A percentile compares a stretch with the other conserved stretches of the same genome.
These are phyloP conservation scores for Xestia xanthographa DNA, from an alignment of 2,888 invertebrate genomes.

Conservation along the genomic window DNA sequence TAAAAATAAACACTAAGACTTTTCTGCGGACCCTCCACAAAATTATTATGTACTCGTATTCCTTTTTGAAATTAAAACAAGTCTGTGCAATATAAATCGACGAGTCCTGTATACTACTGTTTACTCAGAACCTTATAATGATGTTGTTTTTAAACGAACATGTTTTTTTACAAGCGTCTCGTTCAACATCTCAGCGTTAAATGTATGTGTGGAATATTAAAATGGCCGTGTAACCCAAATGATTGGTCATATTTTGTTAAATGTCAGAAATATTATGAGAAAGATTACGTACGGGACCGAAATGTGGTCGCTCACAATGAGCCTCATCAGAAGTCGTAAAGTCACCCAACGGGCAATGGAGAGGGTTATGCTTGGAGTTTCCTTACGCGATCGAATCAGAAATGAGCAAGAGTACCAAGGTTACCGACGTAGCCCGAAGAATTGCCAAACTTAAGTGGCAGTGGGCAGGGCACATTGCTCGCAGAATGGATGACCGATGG, in stretches of 20 bases:
- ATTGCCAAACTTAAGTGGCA: too few relatives aligned
- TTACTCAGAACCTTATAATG: slow-evolving; percentile 65
- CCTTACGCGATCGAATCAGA: too few relatives aligned
- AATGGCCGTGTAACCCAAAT: not conserved
- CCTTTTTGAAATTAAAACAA: slow-evolving; percentile 75
- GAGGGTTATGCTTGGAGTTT: too few relatives aligned
- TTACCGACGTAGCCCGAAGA: too few relatives aligned
- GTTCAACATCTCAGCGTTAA: slow-evolving; percentile 9
- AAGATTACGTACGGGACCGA: too few relatives aligned
- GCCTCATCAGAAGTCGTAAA: too few relatives aligned
- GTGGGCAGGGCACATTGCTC: too few relatives aligned
- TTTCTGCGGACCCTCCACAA: slow-evolving; percentile 70
- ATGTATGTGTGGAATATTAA: slow-evolving; percentile 22
- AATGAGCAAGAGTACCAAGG: too few relatives aligned
- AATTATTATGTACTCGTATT: slow-evolving; percentile 71
- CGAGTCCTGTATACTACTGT: slow-evolving; percentile 69
- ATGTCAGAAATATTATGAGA: slow-evolving; percentile 26
- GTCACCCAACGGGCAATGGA: too few relatives aligned
- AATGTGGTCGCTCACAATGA: too few relatives aligned
- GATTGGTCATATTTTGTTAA: not conserved
- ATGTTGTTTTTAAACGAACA: slow-evolving; percentile 56
- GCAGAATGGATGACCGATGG: too few relatives aligned
- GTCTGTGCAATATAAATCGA: slow-evolving; percentile 73
- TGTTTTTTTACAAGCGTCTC: slow-evolving; percentile 35
- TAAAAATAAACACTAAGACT: not conserved